These are phyloP conservation scores for Anoplopoma fimbria DNA, from an alignment of 2,113 vertebrate species.

Conservation along the genomic window DNA sequence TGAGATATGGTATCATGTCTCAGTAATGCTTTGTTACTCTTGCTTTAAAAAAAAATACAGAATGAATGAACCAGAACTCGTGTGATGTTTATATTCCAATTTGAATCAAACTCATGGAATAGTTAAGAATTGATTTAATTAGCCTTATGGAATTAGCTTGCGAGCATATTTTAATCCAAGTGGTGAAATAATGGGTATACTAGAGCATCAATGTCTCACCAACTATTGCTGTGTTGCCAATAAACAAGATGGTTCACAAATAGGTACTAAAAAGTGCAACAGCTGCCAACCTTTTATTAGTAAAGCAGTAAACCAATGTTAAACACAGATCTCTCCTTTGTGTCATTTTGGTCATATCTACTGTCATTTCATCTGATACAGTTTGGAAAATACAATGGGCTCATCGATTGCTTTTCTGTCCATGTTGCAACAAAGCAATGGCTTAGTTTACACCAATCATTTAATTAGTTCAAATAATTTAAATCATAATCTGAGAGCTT, in stretches of 20 bases:
- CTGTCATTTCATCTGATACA: neutral
- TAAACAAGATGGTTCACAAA: neutral
- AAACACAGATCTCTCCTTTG: neutral
- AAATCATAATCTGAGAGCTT: neutral
- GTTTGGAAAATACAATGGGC: neutral
- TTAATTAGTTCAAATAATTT: neutral
- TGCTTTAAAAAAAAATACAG: neutral
- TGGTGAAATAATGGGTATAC: neutral
- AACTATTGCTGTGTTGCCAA: conserved; percentile 6
- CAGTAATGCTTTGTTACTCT: conserved; percentile 12
- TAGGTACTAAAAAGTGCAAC: neutral
- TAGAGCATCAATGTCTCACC: neutral
- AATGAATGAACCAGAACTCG: neutral
- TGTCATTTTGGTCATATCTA: neutral
- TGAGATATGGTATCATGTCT: neutral
- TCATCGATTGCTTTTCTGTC: neutral
- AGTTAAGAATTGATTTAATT: neutral
- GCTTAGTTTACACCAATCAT: neutral
- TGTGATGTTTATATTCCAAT: neutral
- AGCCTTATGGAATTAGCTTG: neutral
- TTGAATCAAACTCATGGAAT: neutral
- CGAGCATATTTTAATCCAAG: neutral
- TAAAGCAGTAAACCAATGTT: neutral
- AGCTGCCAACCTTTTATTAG: neutral
- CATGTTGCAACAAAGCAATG: neutral